A percentile compares a stretch with the other conserved stretches of the same genome.
phyloP scores from a whole-genome alignment of 2,797 vertebrate species.

The Characodon lateralis region DNA sequence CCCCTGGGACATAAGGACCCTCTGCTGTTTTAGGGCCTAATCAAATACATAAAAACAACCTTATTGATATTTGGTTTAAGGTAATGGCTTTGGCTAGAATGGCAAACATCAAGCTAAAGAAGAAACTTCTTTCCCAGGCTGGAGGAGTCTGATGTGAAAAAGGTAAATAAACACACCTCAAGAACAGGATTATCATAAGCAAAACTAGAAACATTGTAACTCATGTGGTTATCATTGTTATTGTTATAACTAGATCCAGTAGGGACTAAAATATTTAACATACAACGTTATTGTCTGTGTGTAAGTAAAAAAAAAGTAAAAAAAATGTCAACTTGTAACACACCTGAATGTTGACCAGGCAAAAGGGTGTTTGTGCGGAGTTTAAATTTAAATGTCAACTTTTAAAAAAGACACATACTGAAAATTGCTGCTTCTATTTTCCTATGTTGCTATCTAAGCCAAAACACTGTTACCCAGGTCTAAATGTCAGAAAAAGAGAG shows the following conservation, averaged over 20 bases:
- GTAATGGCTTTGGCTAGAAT: conserved; percentile 75
- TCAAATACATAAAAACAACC: conserved; percentile 76
- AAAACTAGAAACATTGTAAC: conserved; percentile 19
- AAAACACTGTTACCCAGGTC: background rate
- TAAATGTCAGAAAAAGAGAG: too few species aligned
- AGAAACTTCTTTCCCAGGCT: conserved; percentile 48
- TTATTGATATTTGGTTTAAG: conserved; percentile 75
- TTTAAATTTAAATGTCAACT: background rate
- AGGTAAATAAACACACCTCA: conserved; percentile 54
- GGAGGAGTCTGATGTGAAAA: conserved; percentile 47
- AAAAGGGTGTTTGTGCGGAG: background rate
- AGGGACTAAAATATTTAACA: background rate
- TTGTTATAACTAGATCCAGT: background rate
- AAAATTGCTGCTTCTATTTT: background rate
- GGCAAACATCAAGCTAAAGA: conserved; percentile 48
- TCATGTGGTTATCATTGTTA: conserved; percentile 14
- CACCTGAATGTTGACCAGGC: background rate
- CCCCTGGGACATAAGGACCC: conserved; percentile 66
- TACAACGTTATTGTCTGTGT: background rate
- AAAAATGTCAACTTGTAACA: background rate
- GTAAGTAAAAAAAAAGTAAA: background rate
- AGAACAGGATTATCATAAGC: conserved; percentile 51
- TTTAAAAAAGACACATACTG: background rate
- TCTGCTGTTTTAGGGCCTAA: conserved; percentile 77
- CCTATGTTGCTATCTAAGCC: background rate